A percentile compares a stretch with the other conserved stretches of the same genome.
These are phyloP conservation scores for Tetheella fluctuosa DNA, from an alignment of 2,888 invertebrate genomes.

Conservation along the genomic window DNA sequence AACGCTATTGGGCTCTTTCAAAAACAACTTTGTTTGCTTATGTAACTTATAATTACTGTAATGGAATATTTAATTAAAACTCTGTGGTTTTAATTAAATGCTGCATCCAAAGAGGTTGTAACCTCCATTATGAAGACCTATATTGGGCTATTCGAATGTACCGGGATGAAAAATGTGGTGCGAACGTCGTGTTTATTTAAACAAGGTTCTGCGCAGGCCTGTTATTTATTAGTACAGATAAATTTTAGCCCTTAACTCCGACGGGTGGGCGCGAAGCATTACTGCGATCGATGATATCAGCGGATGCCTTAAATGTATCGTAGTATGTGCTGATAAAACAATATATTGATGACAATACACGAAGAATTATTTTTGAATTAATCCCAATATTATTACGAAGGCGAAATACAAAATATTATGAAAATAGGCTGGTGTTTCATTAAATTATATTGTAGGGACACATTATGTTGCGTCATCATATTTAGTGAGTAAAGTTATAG, in stretches of 20 bases:
- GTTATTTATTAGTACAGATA: slow-evolving; percentile 75
- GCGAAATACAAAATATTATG: too few relatives aligned
- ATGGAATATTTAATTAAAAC: background rate
- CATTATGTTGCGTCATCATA: too few relatives aligned
- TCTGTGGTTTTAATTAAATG: slow-evolving; percentile 50
- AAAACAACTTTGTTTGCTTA: too few relatives aligned
- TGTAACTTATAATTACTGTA: background rate
- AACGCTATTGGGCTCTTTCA: too few relatives aligned
- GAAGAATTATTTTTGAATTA: too few relatives aligned
- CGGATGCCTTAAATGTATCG: slow-evolving; percentile 34
- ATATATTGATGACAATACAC: too few relatives aligned
- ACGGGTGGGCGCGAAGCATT: slow-evolving; percentile 49
- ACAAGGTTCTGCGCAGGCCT: slow-evolving; percentile 57
- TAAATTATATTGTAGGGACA: too few relatives aligned
- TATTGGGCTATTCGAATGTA: slow-evolving; percentile 46
- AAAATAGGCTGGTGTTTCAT: too few relatives aligned
- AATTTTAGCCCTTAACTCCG: slow-evolving; percentile 65
- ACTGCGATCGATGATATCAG: slow-evolving; percentile 62
- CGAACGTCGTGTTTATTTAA: slow-evolving; percentile 73
- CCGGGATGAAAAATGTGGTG: slow-evolving; percentile 71
- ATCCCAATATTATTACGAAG: too few relatives aligned
- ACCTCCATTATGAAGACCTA: slow-evolving; percentile 35
- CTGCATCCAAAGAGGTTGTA: slow-evolving; percentile 38
- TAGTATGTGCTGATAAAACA: too few relatives aligned
- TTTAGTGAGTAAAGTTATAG: too few relatives aligned